phyloP scores from a whole-genome alignment of 2,888 invertebrate genomes.

The Noctua janthe region DNA sequence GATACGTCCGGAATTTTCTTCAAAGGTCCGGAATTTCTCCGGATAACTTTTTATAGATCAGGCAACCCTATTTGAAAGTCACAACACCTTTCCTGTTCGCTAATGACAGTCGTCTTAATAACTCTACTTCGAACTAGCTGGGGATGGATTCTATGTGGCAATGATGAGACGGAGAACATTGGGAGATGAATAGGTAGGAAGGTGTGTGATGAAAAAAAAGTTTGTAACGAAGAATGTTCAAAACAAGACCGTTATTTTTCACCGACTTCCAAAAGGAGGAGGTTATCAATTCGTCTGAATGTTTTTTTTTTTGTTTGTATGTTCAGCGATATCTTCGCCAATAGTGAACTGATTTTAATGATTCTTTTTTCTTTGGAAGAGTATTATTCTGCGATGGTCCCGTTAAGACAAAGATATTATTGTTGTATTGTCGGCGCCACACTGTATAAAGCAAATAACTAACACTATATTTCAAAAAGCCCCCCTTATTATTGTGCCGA shows the following conservation, averaged over 20 bases:
- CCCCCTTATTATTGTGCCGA: conserved; percentile 5
- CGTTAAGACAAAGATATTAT: not conserved
- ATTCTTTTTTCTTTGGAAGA: not conserved
- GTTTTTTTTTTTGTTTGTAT: not conserved
- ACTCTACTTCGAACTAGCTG: conserved; percentile 34
- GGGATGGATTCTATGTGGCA: conserved; percentile 13
- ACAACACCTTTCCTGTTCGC: conserved; percentile 42
- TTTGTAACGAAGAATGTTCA: not conserved
- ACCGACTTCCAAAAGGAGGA: not conserved
- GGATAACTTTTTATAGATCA: not conserved
- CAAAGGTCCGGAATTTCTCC: not conserved
- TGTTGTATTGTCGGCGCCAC: too few species aligned
- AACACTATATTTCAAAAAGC: conserved; percentile 7
- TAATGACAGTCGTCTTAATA: conserved; percentile 64
- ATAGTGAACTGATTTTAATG: not conserved
- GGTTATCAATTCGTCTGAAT: too few species aligned
- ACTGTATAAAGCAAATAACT: not conserved
- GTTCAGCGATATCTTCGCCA: not conserved
- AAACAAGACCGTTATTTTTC: not conserved
- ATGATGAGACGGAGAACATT: conserved; percentile 20
- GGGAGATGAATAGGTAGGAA: not conserved
- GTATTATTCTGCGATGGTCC: not conserved
- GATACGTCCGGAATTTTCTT: not conserved
- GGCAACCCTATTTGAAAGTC: conserved; percentile 5
- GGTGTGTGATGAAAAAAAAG: not conserved